Evolutionary conservation across 2,797 vertebrate genomes (phyloP).

Genomic region (Sebastes minor): DNA sequence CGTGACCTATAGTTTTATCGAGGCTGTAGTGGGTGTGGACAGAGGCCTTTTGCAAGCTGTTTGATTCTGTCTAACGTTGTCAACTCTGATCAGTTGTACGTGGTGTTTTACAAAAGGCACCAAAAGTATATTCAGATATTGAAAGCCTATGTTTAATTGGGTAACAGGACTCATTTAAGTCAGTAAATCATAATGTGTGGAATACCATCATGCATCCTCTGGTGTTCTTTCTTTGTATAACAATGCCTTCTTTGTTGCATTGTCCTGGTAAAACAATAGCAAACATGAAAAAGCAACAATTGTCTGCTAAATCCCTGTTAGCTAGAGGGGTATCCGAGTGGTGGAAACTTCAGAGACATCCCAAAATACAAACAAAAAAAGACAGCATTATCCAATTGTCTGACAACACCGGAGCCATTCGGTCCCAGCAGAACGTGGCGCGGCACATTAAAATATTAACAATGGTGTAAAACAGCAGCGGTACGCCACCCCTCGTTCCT

Average conservation of each 20-base stretch:
- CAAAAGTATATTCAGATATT: not conserved
- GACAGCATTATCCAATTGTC: not conserved
- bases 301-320: not conserved
- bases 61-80: not conserved
- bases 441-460: constrained; percentile 42
- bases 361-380: not conserved
- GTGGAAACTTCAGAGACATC: not conserved
- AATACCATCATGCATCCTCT: not conserved
- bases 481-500: not conserved
- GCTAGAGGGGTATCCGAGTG: not conserved
- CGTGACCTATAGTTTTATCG: not conserved
- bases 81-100: not conserved
- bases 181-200: not conserved
- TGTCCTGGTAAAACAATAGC: not conserved
- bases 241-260: not conserved
- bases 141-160: not conserved
- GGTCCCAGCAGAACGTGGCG: not conserved
- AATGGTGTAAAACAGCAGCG: constrained; percentile 1
- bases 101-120: not conserved
- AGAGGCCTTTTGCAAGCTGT: not conserved
- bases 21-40: not conserved
- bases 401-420: not conserved
- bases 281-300: not conserved
- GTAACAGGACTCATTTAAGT: not conserved
- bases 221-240: not conserved